Base-by-base conservation (phyloP, 2,888 invertebrate genomes). In the Apoda limacodes region DNA sequence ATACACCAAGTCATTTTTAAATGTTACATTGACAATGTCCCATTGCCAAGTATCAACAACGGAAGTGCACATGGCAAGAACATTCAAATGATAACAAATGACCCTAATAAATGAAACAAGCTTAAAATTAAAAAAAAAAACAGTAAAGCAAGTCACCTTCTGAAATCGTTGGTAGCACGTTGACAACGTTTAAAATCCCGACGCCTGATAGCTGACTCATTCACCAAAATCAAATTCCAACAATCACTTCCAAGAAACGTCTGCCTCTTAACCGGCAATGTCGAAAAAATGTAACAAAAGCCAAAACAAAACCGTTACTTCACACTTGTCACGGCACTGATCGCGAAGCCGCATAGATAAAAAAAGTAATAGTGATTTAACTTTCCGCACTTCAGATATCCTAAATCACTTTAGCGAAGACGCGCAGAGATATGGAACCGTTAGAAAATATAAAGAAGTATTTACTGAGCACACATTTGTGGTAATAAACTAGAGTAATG, bases 191-290 rank as follows among this genome's bases (percentile, higher is more conserved):
- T 54, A 78, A 71, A 60, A 78, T 76, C 52, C 78, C 78, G 59
- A 75, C 80, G 67, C 74, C 70, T 61, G 76, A 69, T 69, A 76
- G 59, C 59, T 78, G 80, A 80, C 76, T 80, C 80, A 80, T 80
- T 78, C 78, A 78, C 74, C 55, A 67, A 69, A 70, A 66, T 59
- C 7, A 59, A 63, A 55, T 49, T 35, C 46, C 39, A 54, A 54
- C 51, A 40, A 50, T 43, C 45, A 57, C 56, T 64, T 62, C 55
- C 54, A 52, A 65, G 59, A 65, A 69, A 60, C 53, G 53, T 53
- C 48, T 52, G 53, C 53, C 50, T 48, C 37, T 33, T 34, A 47
- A 47, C 47, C 50, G 60, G 51, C 46, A 49, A 47, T 50, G 48
- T 46, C 43, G 49, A 50, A 28, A 49, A 51, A 52, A 45, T 34